Evolutionary conservation across 2,888 invertebrate species (phyloP), one percentile per base, ranked within the genome.

Genomic region (Agrotis segetum): DNA sequence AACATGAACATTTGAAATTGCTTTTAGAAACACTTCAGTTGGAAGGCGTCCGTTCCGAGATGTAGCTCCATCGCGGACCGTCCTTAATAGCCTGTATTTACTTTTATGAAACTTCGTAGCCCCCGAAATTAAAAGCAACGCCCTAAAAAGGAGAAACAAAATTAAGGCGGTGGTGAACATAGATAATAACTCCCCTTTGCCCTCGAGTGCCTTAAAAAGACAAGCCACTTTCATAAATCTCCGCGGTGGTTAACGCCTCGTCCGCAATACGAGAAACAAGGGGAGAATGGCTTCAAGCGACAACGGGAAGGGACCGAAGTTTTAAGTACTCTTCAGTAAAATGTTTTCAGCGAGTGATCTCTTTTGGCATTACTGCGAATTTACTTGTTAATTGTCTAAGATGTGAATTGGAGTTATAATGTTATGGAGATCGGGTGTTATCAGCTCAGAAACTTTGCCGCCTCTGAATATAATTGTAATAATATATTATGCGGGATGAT

Each of bases 191-290:
- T 90, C 85, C 90, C 89, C 83, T 90, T 90, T 91, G 87, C 88
- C 89, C 90, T 83, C 83, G 82, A 92, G 90, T 91, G 89, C 86
- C 90, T 89, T 87, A 88, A 92, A 92, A 92, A 92, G 93, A 93
- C 91, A 91, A 90, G 91, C 89, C 89, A 92, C 92, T 92, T 93
- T 90, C 89, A 93, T 94, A 93, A 93, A 93, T 93, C 93, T 92
- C 85, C 72, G 86, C 87, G 91, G 92, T 92, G 91, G 93, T 94
- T 93, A 93, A 89, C 93, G 92, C 92, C 92, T 93, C 90, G 91
- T 90, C 92, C 89, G 88, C 90, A 92, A 91, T 92, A 88, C 88
- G 85, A 89, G 90, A 89, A 92, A 93, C 91, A 93, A 90, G 91
- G 90, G 87, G 88, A 74, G 82, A 86, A 90, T 89, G 86, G 89